Evolutionary conservation across 1,140 invertebrate genomes (phyloP), one percentile per base, ranked within the genome.

Genomic region (Sipha flava): DNA sequence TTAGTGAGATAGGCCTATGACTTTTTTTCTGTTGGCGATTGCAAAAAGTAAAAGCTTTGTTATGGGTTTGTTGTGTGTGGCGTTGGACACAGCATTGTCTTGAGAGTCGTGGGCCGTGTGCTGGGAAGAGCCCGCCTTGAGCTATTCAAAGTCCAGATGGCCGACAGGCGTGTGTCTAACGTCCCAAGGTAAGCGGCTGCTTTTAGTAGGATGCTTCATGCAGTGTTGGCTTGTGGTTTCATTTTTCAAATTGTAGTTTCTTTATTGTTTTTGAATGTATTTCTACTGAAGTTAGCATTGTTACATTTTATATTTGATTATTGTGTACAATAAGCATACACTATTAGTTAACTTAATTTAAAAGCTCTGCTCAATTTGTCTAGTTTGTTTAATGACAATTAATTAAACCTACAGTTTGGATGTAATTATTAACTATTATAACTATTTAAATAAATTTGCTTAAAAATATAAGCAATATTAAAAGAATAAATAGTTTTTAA

Each of bases 1-100:
- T 77, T 77, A 59, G 73, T 59, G 52, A 77, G 73, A 40, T 77
- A 77, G 73, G 73, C 73, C 73, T 77, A 77, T 77, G 73, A 77
- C 73, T 77, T 77, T 77, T 77, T 77, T 77, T 77, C 73, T 77
- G 73, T 77, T 77, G 73, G 73, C 73, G 73, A 77, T 77, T 77
- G 73, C 73, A 77, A 77, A 57, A 77, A 77, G 73, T 77, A 77
- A 77, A 77, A 77, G 73, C 73, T 77, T 77, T 77, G 73, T 77
- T 77, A 77, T 77, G 73, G 73, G 73, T 77, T 77, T 77, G 73
- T 77, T 77, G 73, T 77, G 73, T 77, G 73, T 77, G 73, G 73
- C 73, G 73, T 77, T 77, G 73, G 73, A 77, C 73, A 77, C 73
- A 77, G 73, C 73, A 77, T 77, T 77, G 73, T 77, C 73, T 77